Base-by-base conservation (phyloP, 1,140 invertebrate species). In the Platyscapa corneri region DNA sequence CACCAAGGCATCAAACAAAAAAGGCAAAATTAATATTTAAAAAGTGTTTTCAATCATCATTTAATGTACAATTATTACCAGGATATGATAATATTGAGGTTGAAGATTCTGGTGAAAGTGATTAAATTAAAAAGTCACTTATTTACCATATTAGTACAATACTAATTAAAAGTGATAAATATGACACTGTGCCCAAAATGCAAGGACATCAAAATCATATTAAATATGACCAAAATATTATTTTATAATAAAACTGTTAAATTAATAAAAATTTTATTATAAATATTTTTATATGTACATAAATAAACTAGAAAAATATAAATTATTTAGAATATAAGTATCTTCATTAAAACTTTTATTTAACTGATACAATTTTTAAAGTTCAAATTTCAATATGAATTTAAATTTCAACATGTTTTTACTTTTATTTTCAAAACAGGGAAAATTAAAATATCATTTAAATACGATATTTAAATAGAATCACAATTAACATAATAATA, bases 41-140 rank as follows among this genome's bases (percentile, higher is more conserved):
- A 79, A 94, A 95, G 53, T 96, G 96, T 88, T 96, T 96, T 91
- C 94, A 96, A 90, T 93, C 92, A n/a, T 96, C 95, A 34, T 95
- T 95, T 88, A 93, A 96, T 89, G 95, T 94, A 0, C 88, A 85
- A 42, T 93, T 89, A 89, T 90, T 90, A 87, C 92, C 89, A 86
- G 95, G 87, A 91, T 94, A 93, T 91, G 93, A 94, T 79, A 87
- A 88, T 27, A 89, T 95, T 23, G 93, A 95, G 87, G 95, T 94
- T 27, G 94, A 95, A 76, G 95, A 96, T 89, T 95, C 95, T 1
- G 95, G 96, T 87, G 88, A 87, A 42, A 86, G 78, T 42, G 70
- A 84, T 72, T 79, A 42, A 83, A 60, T 46, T 46, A 42, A 42
- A 27, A 10, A n/a, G 12, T 74, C 39, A 32, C 39, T 74, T 74